Evolutionary conservation across 1,140 invertebrate genomes (phyloP), one percentile per base, ranked within the genome.

Genomic region (Plectus sambesii): DNA sequence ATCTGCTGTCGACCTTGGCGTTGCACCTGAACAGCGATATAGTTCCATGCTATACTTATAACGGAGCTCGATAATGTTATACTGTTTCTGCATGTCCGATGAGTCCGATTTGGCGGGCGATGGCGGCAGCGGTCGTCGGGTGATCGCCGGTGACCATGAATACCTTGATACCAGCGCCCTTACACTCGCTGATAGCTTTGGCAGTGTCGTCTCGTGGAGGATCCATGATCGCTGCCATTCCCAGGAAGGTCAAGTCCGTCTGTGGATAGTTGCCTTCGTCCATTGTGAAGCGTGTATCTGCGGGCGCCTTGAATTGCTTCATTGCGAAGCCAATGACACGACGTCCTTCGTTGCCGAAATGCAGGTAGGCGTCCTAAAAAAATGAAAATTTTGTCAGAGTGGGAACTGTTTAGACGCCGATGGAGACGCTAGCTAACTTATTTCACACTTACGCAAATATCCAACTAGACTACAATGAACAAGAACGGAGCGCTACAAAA

Each of bases 131-230:
- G 9, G 63, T 65, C 9, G 56, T 29, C 22, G 62, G 56, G 48
- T 65, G 63, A 49, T 65, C 63, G 33, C 63, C 63, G 23, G 63
- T 65, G 6, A 65, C 63, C 62, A 65, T 65, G 42, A 64, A 66
- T 3, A 66, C 61, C 47, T 62, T 61, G 41, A 66, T 68, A 46
- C 63, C 63, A 2, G 63, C 62, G 26, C 49, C 45, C 42, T 54
- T 58, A 38, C 63, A 66, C 20, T 53, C 38, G 5, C 36, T 23
- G 46, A 66, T 63, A 12, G 64, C 62, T 35, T 45, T 33, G 33
- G 57, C 42, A 23, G 59, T 66, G 27, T 63, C 57, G 15, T 41
- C 48, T 42, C 61, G 52, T 24, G 63, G 63, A 0, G 63, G 63
- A 55, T 68, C 63, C 53, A 62, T 65, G 20, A 68, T 64, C 23